These are phyloP conservation scores for Aspidiotus destructor DNA, from an alignment of 2,888 invertebrate species.

Conservation along the genomic window DNA sequence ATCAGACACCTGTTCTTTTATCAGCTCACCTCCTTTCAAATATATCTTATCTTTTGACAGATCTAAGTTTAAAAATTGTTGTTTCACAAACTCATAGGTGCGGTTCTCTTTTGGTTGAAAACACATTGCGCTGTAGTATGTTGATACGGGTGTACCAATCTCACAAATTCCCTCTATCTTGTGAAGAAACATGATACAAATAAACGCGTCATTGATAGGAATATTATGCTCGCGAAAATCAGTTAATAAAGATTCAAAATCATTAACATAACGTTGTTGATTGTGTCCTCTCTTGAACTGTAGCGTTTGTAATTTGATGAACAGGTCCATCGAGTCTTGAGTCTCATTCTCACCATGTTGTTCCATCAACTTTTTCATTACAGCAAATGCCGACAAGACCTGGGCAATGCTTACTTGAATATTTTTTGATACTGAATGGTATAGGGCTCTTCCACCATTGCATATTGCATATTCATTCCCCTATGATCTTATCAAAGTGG, in stretches of 20 bases:
- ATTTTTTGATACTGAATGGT: not conserved
- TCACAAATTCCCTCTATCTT: not conserved
- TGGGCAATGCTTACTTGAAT: not conserved
- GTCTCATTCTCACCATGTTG: constrained; percentile 1
- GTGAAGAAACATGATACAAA: not conserved
- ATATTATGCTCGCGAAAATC: not conserved
- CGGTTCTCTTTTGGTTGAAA: not conserved
- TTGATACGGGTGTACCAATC: not conserved
- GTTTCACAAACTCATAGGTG: not conserved
- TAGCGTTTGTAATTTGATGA: not conserved
- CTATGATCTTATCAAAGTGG: no score
- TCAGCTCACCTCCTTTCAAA: not conserved
- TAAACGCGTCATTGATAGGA: not conserved
- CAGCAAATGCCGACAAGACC: not conserved
- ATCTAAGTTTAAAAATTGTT: not conserved
- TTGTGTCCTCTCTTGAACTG: not conserved
- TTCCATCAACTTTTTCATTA: not conserved
- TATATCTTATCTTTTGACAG: not conserved
- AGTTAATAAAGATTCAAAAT: not conserved
- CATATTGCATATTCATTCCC: no score
- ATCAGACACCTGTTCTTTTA: no score
- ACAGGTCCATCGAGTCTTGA: not conserved
- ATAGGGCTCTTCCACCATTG: no score
- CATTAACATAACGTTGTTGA: not conserved
- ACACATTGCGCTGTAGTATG: not conserved